Base-by-base conservation (phyloP, 2,888 invertebrate genomes). In the Drosophila kanekoi region DNA sequence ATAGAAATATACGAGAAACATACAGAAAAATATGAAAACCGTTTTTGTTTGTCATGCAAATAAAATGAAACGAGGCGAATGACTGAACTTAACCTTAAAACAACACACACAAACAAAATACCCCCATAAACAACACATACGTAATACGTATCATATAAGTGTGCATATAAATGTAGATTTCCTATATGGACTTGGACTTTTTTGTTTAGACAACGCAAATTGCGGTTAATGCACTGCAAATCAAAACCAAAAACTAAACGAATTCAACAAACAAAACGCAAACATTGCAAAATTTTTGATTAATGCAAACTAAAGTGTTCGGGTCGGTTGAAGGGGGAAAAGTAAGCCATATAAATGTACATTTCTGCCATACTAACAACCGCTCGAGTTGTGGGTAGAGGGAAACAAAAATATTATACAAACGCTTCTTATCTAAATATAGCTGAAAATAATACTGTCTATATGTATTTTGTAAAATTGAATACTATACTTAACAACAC, bases 31-130 rank as follows among this genome's bases (percentile, higher is more conserved):
- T 64, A 74, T 64, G 54, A 57, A 74, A 79, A 74, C 64, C 67
- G 58, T 67, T 72, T 77, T 52, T 81, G 67, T 81, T 81, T 81
- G 76, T 64, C 72, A 81, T 79, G 79, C 82, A 79, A 81, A 81
- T 85, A 64, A 70, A 71, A 64, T 63, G 65, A 79, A 81, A 68
- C 80, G 76, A 79, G 86, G 81, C 86, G 82, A 85, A 81, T 81
- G 81, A 81, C 82, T 85, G 86, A 81, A 81, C 81, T 81, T 81
- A 81, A 81, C 81, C 81, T 81, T 81, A 81, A 79, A 81, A 75
- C 48, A 58, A 63, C 5, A 45, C 33, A 43, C 33, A 43, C 44
- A 14, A n/a, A 43, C 41, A 51, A 63, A 47, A 53, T 68, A 61
- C 37, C 37, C 41, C 32, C 47, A 56, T 37, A 58, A 37, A 57